Conservation (phyloP, 2,888 invertebrate species). For the Terebella lapidaria region DNA sequence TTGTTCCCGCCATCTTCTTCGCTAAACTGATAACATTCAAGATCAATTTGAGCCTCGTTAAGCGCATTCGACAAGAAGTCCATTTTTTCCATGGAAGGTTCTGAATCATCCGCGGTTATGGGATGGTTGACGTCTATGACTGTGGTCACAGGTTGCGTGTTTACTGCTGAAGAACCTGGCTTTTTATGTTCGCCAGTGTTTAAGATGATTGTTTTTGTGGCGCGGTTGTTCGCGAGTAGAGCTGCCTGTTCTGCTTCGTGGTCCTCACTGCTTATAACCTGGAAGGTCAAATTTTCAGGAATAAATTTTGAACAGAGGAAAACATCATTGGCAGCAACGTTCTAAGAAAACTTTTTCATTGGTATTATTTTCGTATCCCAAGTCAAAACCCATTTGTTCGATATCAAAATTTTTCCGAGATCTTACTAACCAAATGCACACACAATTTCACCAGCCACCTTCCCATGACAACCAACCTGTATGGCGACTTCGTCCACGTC, state of each 20-base stretch:
- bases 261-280: background rate
- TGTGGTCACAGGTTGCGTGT: background rate
- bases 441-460: no score
- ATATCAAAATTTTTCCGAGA: no score
- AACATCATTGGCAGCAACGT: no score
- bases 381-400: no score
- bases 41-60: conserved; percentile 45
- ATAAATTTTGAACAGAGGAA: no score
- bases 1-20: conserved; percentile 28
- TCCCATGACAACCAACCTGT: no score
- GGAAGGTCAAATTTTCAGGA: background rate
- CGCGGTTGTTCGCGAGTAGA: background rate
- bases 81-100: conserved; percentile 4
- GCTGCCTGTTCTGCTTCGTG: background rate
- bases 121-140: no score
- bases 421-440: no score
- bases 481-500: background rate
- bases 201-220: background rate
- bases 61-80: conserved; percentile 44
- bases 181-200: no score
- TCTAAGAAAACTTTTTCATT: no score
- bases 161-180: no score
- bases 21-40: conserved; percentile 43
- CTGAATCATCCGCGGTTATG: background rate
- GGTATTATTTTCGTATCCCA: no score